A percentile compares a stretch with the other conserved stretches of the same genome.
These are phyloP conservation scores for Microctenopoma steveboyesi DNA, from an alignment of 2,797 vertebrate genomes.

Conservation along the genomic window DNA sequence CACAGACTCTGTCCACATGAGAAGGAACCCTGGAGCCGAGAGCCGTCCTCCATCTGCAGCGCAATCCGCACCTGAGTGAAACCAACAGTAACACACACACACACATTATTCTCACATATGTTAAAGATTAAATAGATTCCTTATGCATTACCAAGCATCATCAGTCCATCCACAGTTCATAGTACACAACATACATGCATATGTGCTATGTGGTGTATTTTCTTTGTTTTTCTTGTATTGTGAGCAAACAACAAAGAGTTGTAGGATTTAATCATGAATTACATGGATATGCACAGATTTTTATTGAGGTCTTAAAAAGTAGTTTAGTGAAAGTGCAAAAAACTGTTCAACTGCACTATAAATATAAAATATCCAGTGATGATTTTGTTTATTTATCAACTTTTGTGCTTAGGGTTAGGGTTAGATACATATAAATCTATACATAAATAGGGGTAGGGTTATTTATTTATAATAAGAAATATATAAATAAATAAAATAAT, in stretches of 20 bases:
- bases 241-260: background rate
- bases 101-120: background rate
- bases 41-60: slow-evolving; percentile 90
- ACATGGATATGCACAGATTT: background rate
- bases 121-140: slow-evolving; percentile 3
- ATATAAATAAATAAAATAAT: background rate
- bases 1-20: slow-evolving; percentile 88
- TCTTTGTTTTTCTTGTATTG: background rate
- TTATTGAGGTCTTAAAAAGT: background rate
- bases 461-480: background rate
- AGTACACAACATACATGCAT: background rate
- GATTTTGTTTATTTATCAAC: background rate
- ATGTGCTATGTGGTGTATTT: background rate
- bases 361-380: background rate
- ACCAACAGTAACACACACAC: slow-evolving; percentile 15
- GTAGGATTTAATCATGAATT: background rate
- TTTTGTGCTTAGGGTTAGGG: background rate
- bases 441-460: no score
- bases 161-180: background rate
- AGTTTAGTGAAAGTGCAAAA: no score
- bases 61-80: slow-evolving; percentile 89
- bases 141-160: slow-evolving; percentile 16
- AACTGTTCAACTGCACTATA: background rate
- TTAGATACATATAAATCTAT: no score
- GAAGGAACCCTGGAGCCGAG: slow-evolving; percentile 89